Evolutionary conservation across 1,140 invertebrate genomes (phyloP), one percentile per base, ranked within the genome.

Genomic region (Eriosoma lanigerum): DNA sequence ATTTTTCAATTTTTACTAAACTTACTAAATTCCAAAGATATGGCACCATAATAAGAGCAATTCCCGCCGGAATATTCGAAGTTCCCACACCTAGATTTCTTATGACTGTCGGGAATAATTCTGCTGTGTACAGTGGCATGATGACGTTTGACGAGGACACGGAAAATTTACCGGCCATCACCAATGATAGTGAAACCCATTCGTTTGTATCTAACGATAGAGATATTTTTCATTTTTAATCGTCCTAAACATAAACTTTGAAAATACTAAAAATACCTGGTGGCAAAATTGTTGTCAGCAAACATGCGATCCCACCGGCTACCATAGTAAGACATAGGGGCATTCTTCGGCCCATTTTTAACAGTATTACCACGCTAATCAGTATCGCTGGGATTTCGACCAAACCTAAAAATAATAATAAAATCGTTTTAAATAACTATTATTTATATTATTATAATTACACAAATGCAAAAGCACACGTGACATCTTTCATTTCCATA

Each of bases 331-430:
- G 86, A 76, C 89, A 89, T 78, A 92, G 87, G 0, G 91, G 91
- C 86, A 89, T 89, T 81, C 90, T 87, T 84, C 91, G 87, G 26
- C 91, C 91, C 80, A 90, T 88, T 84, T 91, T 91, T 62, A 92
- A 85, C 48, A 93, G 86, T 82, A 92, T 89, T 12, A 90, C 87
- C 82, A 93, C 92, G 83, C 90, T 92, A 52, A 92, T 84, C 12
- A 90, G 90, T 81, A 92, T 90, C 12, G 91, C 91, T 56, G 92
- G 92, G 68, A 93, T 86, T 86, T 93, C 91, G 24, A 93, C 91
- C 66, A 89, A 86, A 80, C 91, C 91, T 83, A 89, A 87, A 84
- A n/a, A 91, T 38, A 4, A 38, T 38, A 38, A 38, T 38, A 38
- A 8, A 38, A n/a, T n/a, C n/a, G n/a, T n/a, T n/a, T n/a, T n/a